Base-by-base conservation (phyloP, 2,113 vertebrate species). In the Perca schrenkii region DNA sequence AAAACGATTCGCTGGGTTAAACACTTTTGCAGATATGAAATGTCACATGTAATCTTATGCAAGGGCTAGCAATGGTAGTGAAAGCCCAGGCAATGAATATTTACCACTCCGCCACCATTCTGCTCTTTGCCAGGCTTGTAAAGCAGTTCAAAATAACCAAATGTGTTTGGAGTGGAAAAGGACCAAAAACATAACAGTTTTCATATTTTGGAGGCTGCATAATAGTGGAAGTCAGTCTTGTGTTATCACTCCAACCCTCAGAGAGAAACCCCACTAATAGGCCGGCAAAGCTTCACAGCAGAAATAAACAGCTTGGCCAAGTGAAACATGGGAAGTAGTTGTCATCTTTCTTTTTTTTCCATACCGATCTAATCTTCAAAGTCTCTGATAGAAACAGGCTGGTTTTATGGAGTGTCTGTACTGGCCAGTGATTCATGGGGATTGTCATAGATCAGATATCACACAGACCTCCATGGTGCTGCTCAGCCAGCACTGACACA, bases 321-420 rank as follows among this genome's bases (percentile, higher is more conserved):
- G 88, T 84, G 91, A 91, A 94, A 94, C 92, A 93, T 82, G 81
- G 91, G 90, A 94, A 92, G 80, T 87, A 80, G 86, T 91, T 91
- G 88, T 91, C 92, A 85, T 92, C 84, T 74, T 83, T 86, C 71
- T 7, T 69, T 56, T 84, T 84, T 84, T 82, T 75, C 66, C 79
- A 74, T 88, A 60, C 87, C 64, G 78, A 94, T 93, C 77, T 93
- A 82, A 93, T 93, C 92, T 92, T 94, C 88, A 94, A 92, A 90
- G 91, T 90, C 73, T 81, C 62, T 28, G 71, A 83, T 85, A 80
- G 74, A 88, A 89, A 83, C 82, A 86, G 82, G 78, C 79, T 85
- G 78, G 79, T 80, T 93, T 87, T 83, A 80, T 86, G 65, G 73
- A 87, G 80, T 91, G 86, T 91, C 89, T 86, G 80, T 73, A 72